phyloP scores from a whole-genome alignment of 2,797 vertebrate genomes.

The Chrysocyon brachyurus region DNA sequence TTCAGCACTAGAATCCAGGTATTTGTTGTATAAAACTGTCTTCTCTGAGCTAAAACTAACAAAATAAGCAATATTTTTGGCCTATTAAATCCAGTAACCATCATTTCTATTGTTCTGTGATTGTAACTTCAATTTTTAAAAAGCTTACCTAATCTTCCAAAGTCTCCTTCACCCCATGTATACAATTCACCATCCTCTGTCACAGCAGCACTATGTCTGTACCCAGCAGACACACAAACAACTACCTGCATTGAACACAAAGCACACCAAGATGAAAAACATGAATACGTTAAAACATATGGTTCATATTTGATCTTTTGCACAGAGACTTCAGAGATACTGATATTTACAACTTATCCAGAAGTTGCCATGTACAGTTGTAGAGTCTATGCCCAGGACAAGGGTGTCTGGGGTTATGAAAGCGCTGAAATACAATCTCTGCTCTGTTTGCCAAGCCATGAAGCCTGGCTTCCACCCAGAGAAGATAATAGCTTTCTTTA shows the following conservation, averaged over 20 bases:
- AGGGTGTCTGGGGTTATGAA: neutral
- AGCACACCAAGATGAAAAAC: constrained; percentile 38
- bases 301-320: neutral
- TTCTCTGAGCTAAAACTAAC: constrained; percentile 64
- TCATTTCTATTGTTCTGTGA: constrained; percentile 57
- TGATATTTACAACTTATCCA: neutral
- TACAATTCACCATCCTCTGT: constrained; percentile 93
- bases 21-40: constrained; percentile 50
- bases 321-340: constrained; percentile 15
- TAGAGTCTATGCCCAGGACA: neutral
- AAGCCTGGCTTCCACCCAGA: neutral
- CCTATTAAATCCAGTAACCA: constrained; percentile 47
- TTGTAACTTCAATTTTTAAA: constrained; percentile 49
- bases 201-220: constrained; percentile 92
- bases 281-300: neutral
- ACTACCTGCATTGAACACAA: constrained; percentile 87
- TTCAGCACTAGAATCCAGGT: constrained; percentile 51
- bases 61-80: neutral
- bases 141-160: constrained; percentile 91
- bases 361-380: neutral
- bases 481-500: constrained; percentile 43
- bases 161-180: constrained; percentile 93
- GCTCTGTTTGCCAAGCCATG: neutral
- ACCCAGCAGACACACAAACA: constrained; percentile 92
- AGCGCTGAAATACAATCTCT: neutral